Base-by-base conservation (phyloP, 2,797 vertebrate species). In the Amblyraja radiata region DNA sequence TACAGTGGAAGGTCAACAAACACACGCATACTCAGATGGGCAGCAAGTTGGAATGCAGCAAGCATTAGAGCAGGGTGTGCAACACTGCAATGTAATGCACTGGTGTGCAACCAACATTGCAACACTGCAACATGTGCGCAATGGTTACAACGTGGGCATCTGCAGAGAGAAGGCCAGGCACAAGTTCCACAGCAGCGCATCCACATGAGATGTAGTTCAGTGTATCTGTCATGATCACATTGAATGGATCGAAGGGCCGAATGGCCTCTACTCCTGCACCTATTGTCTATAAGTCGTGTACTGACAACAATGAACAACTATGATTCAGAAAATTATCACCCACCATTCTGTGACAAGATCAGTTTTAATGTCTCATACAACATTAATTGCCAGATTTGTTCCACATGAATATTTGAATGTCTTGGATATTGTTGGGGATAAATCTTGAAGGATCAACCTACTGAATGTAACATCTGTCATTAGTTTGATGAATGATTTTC, bases 311-410 rank as follows among this genome's bases (percentile, higher is more conserved):
- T 92, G 90, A 76, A 92, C 46, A 74, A 92, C 23, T 68, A 76
- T 54, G 90, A 92, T 74, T 46, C 68, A 76, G 90, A 92, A 76
- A 28, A 76, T 92, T 76, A 92, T 92, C 90, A 92, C 90, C 90
- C 71, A 92, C 71, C 46, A 54, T 92, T 39, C 39, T 76, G 71
- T 16, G 63, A 91, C 39, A 28, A 54, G 23, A 91, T 76, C 90
- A 76, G 13, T 76, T 76, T 92, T 28, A 16, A 74, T 54, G 13
- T 92, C 36, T 58, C 13, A 76, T 13, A 18, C 21, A 54, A 11
- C 90, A 54, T 54, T 8, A 92, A 92, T 92, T 46, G 73, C 71
- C 68, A 91, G 88, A 46, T 91, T 54, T 28, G 25, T 92, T 58
- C 58, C 36, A 25, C 74, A 54, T 92, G 36, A 92, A 63, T 58